These are phyloP conservation scores for Urocolius indicus DNA, from an alignment of 2,113 vertebrate genomes.

Conservation along the genomic window DNA sequence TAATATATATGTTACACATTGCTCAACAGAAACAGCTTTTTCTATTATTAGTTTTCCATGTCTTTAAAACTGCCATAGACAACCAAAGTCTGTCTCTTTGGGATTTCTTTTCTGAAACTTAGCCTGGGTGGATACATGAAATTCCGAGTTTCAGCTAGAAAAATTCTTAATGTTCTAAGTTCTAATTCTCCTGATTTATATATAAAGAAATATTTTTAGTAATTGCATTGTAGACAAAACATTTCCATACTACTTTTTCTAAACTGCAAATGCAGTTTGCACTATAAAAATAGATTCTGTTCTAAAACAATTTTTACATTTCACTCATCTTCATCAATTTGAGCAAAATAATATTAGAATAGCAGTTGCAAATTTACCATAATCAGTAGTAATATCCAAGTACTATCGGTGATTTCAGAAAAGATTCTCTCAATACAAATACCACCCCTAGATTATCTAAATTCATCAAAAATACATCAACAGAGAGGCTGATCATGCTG, in stretches of 20 bases:
- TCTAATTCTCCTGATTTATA: background rate
- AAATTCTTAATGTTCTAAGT: background rate
- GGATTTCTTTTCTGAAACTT: background rate
- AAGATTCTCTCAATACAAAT: background rate
- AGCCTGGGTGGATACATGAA: background rate
- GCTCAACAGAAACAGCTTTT: constrained; percentile 63
- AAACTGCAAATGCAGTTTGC: background rate
- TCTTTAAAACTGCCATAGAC: constrained; percentile 53
- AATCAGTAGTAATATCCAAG: background rate
- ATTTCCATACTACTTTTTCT: background rate
- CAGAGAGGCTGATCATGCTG: background rate
- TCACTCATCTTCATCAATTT: background rate
- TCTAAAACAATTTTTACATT: background rate
- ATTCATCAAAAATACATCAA: background rate
- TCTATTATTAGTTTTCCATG: constrained; percentile 69
- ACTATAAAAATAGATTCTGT: background rate
- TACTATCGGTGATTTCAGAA: background rate
- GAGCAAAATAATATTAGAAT: background rate
- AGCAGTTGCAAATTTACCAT: background rate
- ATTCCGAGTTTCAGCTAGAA: constrained; percentile 19
- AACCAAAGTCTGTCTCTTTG: constrained; percentile 36
- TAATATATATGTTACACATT: constrained; percentile 66
- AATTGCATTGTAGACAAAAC: background rate
- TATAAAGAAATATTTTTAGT: background rate
- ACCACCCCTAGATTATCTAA: background rate